A percentile compares a stretch with the other conserved stretches of the same genome.
phyloP scores from a whole-genome alignment of 2,797 vertebrate genomes.

The Falco berigora region DNA sequence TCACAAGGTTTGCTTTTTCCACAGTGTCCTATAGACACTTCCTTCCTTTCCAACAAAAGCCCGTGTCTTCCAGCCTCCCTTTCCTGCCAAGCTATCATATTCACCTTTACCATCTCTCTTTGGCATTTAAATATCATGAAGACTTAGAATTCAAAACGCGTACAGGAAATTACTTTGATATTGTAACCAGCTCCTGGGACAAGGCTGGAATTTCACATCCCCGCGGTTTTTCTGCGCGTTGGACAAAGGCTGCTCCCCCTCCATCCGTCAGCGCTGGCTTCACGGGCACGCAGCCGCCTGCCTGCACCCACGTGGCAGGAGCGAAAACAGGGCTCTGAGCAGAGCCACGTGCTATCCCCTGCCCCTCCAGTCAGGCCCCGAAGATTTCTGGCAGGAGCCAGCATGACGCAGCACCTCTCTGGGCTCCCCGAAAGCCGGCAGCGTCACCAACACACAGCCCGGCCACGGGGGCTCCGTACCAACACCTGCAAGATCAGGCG shows the following conservation, averaged over 20 bases:
- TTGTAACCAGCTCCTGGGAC: neutral
- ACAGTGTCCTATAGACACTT: neutral
- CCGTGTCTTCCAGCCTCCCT: neutral
- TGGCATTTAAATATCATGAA: neutral
- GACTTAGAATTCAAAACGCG: neutral
- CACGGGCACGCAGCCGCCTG: neutral
- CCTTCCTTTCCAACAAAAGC: neutral
- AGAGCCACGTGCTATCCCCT: fast-evolving
- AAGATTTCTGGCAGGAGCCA: too few species aligned
- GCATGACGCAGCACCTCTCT: neutral
- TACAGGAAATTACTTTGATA: neutral
- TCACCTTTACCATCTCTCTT: neutral
- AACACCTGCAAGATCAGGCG: fast-evolving
- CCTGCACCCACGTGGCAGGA: neutral
- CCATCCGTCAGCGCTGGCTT: neutral
- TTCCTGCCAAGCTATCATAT: neutral
- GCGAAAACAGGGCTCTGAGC: neutral
- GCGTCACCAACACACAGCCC: fast-evolving
- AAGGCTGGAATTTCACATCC: neutral
- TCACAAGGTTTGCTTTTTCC: neutral
- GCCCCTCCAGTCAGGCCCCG: neutral
- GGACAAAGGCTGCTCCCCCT: neutral
- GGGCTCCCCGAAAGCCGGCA: neutral
- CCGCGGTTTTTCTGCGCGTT: neutral
- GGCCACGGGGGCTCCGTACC: neutral